phyloP scores from a whole-genome alignment of 2,888 invertebrate species.

The Stratiomys singularior region DNA sequence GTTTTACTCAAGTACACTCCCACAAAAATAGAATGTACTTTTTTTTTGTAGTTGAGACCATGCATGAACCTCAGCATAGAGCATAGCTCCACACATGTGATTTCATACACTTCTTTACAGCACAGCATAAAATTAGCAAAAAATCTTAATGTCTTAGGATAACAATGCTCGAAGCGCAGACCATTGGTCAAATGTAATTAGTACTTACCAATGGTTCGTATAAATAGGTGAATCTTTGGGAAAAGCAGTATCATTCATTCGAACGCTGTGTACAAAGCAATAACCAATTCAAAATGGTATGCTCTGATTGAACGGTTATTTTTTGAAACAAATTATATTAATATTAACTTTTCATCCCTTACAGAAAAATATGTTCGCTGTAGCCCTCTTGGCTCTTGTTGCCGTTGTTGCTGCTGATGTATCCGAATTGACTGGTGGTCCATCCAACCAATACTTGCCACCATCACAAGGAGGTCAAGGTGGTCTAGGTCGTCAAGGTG shows the following conservation, averaged over 20 bases:
- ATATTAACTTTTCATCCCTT: neutral
- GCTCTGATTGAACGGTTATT: neutral
- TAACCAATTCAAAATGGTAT: conserved; percentile 11
- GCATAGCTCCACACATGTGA: too few relatives aligned
- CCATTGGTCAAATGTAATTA: too few relatives aligned
- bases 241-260: neutral
- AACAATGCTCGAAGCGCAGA: too few relatives aligned
- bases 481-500: neutral
- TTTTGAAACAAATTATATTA: neutral
- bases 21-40: too few relatives aligned
- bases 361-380: conserved; percentile 20
- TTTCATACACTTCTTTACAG: too few relatives aligned
- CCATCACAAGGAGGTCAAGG: neutral
- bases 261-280: neutral
- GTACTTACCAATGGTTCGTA: neutral
- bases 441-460: neutral
- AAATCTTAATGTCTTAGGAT: too few relatives aligned
- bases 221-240: neutral
- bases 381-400: conserved; percentile 21
- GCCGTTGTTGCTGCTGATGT: conserved; percentile 25
- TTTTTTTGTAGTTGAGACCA: too few relatives aligned
- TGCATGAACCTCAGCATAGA: too few relatives aligned
- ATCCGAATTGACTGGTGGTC: conserved; percentile 8
- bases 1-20: too few relatives aligned
- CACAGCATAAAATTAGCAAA: too few relatives aligned